Evolutionary conservation across 2,113 vertebrate species (phyloP).

Genomic region (Junco hyemalis): DNA sequence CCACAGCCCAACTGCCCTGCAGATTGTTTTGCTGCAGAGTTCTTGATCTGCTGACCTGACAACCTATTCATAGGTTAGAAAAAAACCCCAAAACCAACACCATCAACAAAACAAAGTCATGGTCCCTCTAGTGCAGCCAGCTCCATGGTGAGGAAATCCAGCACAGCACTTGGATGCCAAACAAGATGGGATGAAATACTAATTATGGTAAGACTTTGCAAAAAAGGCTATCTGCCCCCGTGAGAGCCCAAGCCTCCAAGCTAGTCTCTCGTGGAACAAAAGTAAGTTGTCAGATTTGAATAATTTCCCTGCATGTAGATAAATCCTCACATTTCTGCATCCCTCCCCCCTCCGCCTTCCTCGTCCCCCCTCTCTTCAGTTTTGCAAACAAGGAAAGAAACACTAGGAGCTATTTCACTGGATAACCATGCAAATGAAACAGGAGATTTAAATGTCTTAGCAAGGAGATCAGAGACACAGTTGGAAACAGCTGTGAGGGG

Average conservation of each 20-base stretch:
- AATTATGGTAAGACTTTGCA: constrained; percentile 49
- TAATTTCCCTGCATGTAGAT: constrained; percentile 68
- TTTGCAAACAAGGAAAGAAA: constrained; percentile 72
- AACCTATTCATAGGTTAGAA: not conserved
- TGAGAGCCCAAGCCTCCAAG: constrained; percentile 62
- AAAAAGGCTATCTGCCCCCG: constrained; percentile 38
- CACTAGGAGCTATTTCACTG: constrained; percentile 71
- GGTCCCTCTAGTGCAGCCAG: not conserved
- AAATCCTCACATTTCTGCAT: constrained; percentile 45
- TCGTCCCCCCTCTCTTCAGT: not conserved
- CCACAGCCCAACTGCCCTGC: not conserved
- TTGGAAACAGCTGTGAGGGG: constrained; percentile 62
- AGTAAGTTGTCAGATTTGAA: constrained; percentile 72
- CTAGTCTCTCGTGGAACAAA: constrained; percentile 63
- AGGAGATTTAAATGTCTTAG: constrained; percentile 71
- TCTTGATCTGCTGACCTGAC: constrained; percentile 24
- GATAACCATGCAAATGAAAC: constrained; percentile 73
- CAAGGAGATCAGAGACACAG: constrained; percentile 61
- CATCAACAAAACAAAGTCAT: not conserved
- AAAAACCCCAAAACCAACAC: not conserved
- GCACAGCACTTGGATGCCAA: not conserved
- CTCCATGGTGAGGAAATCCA: not conserved
- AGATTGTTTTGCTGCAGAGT: not conserved
- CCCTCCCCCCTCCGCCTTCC: accelerated
- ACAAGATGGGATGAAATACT: constrained; percentile 55